Base-by-base conservation (phyloP, 2,113 vertebrate genomes). In the Caranx melampygus region DNA sequence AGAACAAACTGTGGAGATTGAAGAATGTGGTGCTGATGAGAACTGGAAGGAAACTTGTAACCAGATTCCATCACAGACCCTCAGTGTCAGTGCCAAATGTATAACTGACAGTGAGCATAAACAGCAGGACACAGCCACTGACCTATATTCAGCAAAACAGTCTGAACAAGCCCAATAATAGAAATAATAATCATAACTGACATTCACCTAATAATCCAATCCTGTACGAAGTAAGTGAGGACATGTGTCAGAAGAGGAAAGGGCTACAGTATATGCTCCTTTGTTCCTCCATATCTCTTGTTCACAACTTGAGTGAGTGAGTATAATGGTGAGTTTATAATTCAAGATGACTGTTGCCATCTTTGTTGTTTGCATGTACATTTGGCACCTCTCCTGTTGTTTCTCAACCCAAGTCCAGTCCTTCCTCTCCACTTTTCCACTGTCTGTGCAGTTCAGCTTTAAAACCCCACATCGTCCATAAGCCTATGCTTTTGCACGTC, bases 1-100 rank as follows among this genome's bases (percentile, higher is more conserved):
- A 88, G 76, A 87, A 79, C 78, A 91, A 92, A 88, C 85, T 88
- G 85, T 72, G 71, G 78, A 81, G 69, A 77, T 54, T 55, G 76
- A 89, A 85, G 82, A 92, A 92, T 92, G 87, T 82, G 51, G 69
- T 75, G 72, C 60, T 72, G 79, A 84, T 87, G 88, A 83, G 85
- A 88, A 82, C 45, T 83, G 86, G 84, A 79, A 70, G 42, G 62
- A 88, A 81, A 83, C 66, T 69, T 79, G 67, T 45, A 63, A 86
- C 69, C 71, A 64, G 51, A 83, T 86, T 79, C 84, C 73, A 55
- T 7, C 31, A 49, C 47, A 82, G 61, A 67, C n/a, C 2, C 31
- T 42, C 67, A 62, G 71, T 45, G 67, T 67, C 31, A 58, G 51
- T 55, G 71, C 18, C 21, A 72, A 63, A 79, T 57, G 10, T 18